Evolutionary conservation across 2,888 invertebrate species (phyloP), one percentile per base, ranked within the genome.

Genomic region (Onthophagus sagittarius): DNA sequence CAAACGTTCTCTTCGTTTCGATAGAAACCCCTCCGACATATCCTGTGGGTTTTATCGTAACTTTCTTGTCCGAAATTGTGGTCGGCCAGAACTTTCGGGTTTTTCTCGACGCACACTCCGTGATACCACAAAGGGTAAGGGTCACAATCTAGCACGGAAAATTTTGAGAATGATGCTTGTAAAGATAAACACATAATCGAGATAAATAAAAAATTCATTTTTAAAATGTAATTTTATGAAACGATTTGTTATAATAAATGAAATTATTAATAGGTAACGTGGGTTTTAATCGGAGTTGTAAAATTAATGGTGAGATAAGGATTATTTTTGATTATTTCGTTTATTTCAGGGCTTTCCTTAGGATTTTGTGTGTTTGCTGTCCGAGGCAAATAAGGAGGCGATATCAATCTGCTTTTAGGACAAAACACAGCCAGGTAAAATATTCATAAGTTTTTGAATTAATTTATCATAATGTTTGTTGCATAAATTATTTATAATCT

Each of bases 341-440:
- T 81, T 82, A 79, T 90, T 91, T 15, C 92, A 96, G 97, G 86
- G 98, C 98, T 15, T 98, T 98, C 85, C 91, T 94, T 73, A 91
- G 96, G 82, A 94, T 98, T 80, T 87, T 98, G 75, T 97, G 96
- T 87, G 92, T 92, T 69, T 96, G 96, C 86, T 96, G 95, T 85
- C 95, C 95, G 0, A 88, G 94, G 79, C 92, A 92, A 82, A 88
- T 95, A 79, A 89, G 93, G 78, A 88, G 93, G 83, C 92, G 93
- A 86, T 94, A 95, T 86, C 92, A 94, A 83, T 93, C 94, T 15
- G 94, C 94, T 78, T 92, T 95, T 83, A 90, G 95, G 79, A 94
- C 94, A 83, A 94, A 94, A 87, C 90, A 92, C 78, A 95, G 93
- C 79, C 94, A 94, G 92, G 95, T 95, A 86, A 88, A 53, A 53